Conservation (phyloP, 1,140 invertebrate genomes). For the Sarcophaga peregrina region DNA sequence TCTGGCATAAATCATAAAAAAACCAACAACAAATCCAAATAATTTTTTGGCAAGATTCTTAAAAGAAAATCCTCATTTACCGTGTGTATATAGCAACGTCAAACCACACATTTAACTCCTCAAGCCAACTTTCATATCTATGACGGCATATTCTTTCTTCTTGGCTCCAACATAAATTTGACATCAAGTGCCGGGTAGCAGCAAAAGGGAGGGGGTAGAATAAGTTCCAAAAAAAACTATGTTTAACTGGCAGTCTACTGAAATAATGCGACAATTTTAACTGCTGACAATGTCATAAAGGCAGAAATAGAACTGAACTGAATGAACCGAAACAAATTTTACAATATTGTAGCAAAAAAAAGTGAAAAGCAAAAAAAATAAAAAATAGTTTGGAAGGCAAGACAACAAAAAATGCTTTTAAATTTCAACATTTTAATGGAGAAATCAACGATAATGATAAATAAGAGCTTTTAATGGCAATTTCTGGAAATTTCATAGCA, state of each 20-base stretch:
- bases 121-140: background rate
- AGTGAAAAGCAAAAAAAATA: no score
- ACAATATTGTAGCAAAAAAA: constrained; percentile 4
- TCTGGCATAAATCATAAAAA: background rate
- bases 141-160: background rate
- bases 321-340: background rate
- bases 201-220: background rate
- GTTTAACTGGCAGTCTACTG: background rate
- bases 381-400: no score
- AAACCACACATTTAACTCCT: background rate
- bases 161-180: background rate
- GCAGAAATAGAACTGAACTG: background rate
- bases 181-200: background rate
- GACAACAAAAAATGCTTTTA: no score
- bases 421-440: no score
- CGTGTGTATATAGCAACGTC: background rate
- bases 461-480: no score
- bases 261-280: constrained; percentile 13
- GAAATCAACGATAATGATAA: no score
- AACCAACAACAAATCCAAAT: no score
- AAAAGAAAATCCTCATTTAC: background rate
- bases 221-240: no score
- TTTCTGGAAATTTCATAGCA: no score
- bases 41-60: background rate
- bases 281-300: constrained; percentile 14